Conservation (phyloP, 2,888 invertebrate genomes). For the Tryphoninae sp. region DNA sequence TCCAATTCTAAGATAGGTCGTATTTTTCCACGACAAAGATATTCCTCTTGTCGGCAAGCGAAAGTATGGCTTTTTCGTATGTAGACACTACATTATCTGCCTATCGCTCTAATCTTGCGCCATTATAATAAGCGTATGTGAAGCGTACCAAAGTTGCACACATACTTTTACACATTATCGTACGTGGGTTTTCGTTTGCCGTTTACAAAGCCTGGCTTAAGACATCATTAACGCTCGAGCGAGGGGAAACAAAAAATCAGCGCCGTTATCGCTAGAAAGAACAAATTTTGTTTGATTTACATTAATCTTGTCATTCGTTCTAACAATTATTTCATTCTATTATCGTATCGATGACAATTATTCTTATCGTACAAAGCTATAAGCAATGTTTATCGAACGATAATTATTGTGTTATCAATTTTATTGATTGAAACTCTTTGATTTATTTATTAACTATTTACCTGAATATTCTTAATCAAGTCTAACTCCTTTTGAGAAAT, state of each 20-base stretch:
- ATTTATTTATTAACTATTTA: background rate
- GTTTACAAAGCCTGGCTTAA: background rate
- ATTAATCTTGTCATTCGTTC: background rate
- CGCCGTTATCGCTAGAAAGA: background rate
- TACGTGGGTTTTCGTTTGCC: background rate
- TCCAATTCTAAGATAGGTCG: slow-evolving; percentile 80
- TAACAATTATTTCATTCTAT: background rate
- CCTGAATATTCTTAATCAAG: background rate
- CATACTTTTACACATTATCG: background rate
- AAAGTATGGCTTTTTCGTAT: slow-evolving; percentile 64
- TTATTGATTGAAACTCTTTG: background rate
- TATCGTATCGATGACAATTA: background rate
- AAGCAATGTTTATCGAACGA: background rate
- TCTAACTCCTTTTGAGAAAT: too few relatives aligned
- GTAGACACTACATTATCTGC: slow-evolving; percentile 66
- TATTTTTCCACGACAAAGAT: slow-evolving; percentile 62
- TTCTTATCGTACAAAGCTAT: background rate
- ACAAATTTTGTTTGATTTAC: background rate
- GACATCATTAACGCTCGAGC: background rate
- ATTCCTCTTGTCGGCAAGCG: slow-evolving; percentile 61
- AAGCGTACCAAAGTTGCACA: slow-evolving; percentile 12
- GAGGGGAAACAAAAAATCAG: background rate
- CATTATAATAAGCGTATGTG: slow-evolving; percentile 16
- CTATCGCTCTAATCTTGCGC: slow-evolving; percentile 71
- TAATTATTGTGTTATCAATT: background rate